phyloP scores from a whole-genome alignment of 2,113 vertebrate genomes.

The Motacilla alba region DNA sequence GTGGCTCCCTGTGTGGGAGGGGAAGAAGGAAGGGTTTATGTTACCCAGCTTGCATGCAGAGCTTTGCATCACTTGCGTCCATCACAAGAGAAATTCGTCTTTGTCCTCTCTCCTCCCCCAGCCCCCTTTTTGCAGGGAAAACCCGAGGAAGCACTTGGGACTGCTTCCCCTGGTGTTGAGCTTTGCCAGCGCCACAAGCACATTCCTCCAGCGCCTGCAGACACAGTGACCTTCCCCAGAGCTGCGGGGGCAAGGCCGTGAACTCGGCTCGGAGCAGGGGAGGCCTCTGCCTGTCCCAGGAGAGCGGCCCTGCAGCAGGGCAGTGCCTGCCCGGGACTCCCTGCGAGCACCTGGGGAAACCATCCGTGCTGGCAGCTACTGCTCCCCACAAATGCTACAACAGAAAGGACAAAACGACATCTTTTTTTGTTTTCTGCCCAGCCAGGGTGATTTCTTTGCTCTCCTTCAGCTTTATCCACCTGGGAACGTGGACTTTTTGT shows the following conservation, averaged over 20 bases:
- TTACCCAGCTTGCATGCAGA: background rate
- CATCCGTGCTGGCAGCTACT: background rate
- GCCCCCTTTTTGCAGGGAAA: background rate
- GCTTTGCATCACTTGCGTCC: background rate
- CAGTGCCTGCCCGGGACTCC: background rate
- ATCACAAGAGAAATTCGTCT: background rate
- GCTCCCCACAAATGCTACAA: background rate
- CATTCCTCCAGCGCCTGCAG: background rate
- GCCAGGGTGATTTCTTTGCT: background rate
- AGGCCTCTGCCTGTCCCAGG: background rate
- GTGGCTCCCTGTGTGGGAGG: background rate
- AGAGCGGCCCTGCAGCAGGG: background rate
- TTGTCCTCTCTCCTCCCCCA: background rate
- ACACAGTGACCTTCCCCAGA: background rate
- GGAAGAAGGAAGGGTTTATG: background rate
- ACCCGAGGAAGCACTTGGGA: background rate
- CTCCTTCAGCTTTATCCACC: background rate
- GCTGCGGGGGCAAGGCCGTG: background rate
- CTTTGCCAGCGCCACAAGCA: background rate
- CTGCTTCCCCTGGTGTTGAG: background rate
- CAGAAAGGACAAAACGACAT: background rate
- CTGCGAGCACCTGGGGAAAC: background rate
- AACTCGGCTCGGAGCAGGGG: background rate
- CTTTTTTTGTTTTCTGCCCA: background rate
- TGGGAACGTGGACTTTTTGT: background rate